These are phyloP conservation scores for Lithophane ornitopus DNA, from an alignment of 2,888 invertebrate genomes.

Conservation along the genomic window DNA sequence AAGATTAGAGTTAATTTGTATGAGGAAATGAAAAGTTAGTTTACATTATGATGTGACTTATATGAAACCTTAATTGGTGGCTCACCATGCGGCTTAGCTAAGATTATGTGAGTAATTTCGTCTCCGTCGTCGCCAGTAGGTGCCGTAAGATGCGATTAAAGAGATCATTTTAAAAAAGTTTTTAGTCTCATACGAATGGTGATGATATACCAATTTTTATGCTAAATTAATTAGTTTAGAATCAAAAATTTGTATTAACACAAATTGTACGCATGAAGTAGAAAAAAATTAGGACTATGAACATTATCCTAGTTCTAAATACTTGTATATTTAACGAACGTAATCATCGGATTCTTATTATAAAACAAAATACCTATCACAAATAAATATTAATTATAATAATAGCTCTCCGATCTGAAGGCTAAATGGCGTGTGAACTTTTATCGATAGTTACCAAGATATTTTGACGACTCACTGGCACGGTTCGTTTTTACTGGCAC, in stretches of 20 bases:
- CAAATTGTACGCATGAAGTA: not conserved
- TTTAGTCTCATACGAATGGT: not conserved
- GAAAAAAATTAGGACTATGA: not conserved
- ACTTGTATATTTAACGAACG: not conserved
- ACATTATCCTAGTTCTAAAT: no score
- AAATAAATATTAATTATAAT: no score
- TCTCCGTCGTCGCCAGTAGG: constrained; percentile 3
- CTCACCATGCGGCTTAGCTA: constrained; percentile 27
- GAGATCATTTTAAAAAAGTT: constrained; percentile 22
- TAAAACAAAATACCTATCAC: no score
- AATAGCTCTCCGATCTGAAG: not conserved
- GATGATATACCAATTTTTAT: not conserved
- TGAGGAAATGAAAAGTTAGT: not conserved
- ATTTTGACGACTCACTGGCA: not conserved
- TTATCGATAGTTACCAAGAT: not conserved
- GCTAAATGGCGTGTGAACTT: not conserved
- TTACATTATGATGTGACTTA: constrained; percentile 12
- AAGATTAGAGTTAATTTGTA: not conserved
- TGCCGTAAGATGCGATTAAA: constrained; percentile 30
- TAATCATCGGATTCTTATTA: no score
- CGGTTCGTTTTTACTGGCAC: not conserved
- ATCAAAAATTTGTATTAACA: no score
- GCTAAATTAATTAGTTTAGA: not conserved
- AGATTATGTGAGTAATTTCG: constrained; percentile 49
- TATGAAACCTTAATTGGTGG: constrained; percentile 21